These are phyloP conservation scores for Apotomis capreana DNA, from an alignment of 2,888 invertebrate species.

Conservation along the genomic window DNA sequence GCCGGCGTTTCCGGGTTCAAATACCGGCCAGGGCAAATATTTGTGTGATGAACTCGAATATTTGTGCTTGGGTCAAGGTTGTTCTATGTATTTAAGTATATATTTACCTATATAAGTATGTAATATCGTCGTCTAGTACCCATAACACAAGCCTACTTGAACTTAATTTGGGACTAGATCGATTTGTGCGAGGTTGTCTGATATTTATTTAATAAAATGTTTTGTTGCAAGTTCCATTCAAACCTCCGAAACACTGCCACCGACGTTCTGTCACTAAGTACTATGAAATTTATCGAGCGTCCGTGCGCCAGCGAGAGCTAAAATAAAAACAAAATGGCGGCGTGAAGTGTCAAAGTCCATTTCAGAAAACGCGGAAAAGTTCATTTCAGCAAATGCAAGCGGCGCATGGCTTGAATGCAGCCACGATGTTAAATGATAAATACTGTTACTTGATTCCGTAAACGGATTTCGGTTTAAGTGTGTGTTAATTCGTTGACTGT, in stretches of 20 bases:
- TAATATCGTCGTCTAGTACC: too few species aligned
- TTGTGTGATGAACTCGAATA: too few species aligned
- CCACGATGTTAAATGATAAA: constrained; percentile 32
- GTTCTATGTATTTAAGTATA: too few species aligned
- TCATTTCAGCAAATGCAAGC: constrained; percentile 46
- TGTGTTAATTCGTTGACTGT: constrained; percentile 7
- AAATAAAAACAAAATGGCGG: constrained; percentile 67
- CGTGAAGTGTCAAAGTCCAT: constrained; percentile 68
- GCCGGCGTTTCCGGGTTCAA: too few species aligned
- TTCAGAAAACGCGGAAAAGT: constrained; percentile 47
- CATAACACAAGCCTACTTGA: too few species aligned
- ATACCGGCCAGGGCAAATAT: too few species aligned
- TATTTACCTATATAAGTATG: too few species aligned
- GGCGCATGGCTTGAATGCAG: constrained; percentile 38
- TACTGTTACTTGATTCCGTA: constrained; percentile 30
- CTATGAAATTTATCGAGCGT: constrained; percentile 75
- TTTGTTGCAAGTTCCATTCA: constrained; percentile 57
- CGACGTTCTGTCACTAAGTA: constrained; percentile 73
- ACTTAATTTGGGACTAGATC: too few species aligned
- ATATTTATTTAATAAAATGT: too few species aligned
- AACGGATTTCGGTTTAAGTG: constrained; percentile 23
- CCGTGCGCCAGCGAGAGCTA: constrained; percentile 63
- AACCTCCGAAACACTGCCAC: constrained; percentile 63
- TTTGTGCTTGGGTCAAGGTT: too few species aligned
- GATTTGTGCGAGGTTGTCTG: too few species aligned